Base-by-base conservation (phyloP, 2,797 vertebrate species). In the Pelochelys cantorii region DNA sequence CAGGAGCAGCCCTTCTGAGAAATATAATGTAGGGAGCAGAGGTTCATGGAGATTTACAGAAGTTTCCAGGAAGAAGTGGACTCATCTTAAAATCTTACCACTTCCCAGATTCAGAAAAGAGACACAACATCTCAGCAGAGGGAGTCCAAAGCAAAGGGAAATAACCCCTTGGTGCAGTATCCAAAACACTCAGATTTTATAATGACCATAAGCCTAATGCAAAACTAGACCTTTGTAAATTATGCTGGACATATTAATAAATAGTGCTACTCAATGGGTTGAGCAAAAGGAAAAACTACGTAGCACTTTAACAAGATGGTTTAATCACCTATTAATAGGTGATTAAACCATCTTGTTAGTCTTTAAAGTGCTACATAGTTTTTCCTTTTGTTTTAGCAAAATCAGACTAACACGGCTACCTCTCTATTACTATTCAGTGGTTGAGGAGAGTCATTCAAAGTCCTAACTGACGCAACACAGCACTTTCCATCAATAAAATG, bases 81-180 rank as follows among this genome's bases (percentile, higher is more conserved):
- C 13, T 1, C 23, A 82, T 27, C 83, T 95, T 89, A n/a, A 90
- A 90, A 79, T 34, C 14, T 89, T 89, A 81, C 79, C 27, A 74
- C 2, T 17, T 85, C 48, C 59, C 68, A 42, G 68, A 37, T 7
- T 27, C 56, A 84, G 14, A 55, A 83, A 5, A 25, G 12, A 56
- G 4, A 89, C 3, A 86, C 27, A 2, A 1, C 31, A 25, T 74
- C 15, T 53, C 31, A 78, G 34, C 91, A 87, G 27, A 7, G 37
- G 6, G 22, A 7, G 14, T 42, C 15, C 23, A 68, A 79, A 79
- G 11, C 4, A 6, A 79, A 56, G 11, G 11, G 13, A 56, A 10
- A 34, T 14, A 13, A 79, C 12, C 11, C 11, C 11, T 60, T 29
- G 59, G 59, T 29, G 14, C 27, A 29, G 59, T 60, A 60, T 11